Evolutionary conservation across 1,140 invertebrate genomes (phyloP).

Genomic region (Neodiprion fabricii): DNA sequence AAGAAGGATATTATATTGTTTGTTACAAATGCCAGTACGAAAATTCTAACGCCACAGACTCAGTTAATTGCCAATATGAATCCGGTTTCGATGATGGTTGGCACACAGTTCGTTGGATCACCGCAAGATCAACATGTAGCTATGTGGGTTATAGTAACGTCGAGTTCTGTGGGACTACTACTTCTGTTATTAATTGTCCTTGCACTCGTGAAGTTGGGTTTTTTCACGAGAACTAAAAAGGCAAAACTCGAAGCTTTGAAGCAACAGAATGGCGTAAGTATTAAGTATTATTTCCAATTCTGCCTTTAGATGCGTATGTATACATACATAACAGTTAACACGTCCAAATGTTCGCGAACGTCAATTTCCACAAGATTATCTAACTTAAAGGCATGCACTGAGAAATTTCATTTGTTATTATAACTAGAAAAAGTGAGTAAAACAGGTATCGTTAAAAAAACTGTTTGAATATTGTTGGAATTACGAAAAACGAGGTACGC

Average conservation of each 20-base stretch:
- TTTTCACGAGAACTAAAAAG: slow-evolving; percentile 51
- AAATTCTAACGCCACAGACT: slow-evolving; percentile 31
- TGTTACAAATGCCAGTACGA: slow-evolving; percentile 40
- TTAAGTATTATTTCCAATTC: background rate
- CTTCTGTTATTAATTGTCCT: slow-evolving; percentile 44
- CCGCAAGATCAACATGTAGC: slow-evolving; percentile 36
- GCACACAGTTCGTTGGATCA: slow-evolving; percentile 49
- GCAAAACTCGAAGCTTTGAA: slow-evolving; percentile 47
- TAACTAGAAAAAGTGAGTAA: no score
- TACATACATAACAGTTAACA: no score
- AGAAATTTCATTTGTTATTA: no score
- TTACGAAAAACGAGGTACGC: no score
- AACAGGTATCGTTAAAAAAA: no score
- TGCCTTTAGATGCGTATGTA: no score
- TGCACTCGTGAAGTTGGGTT: slow-evolving; percentile 52
- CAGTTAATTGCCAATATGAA: slow-evolving; percentile 28
- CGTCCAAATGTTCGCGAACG: no score
- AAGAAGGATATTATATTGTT: slow-evolving; percentile 47
- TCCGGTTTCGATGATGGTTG: slow-evolving; percentile 30
- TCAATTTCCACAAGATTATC: no score
- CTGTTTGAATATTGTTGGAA: no score
- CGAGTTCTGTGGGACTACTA: slow-evolving; percentile 50
- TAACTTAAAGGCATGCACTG: no score
- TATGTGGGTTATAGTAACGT: slow-evolving; percentile 51
- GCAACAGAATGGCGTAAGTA: slow-evolving; percentile 14